A percentile compares a stretch with the other conserved stretches of the same genome.
Conservation (phyloP, 2,797 vertebrate species). For the Diceros bicornis region DNA sequence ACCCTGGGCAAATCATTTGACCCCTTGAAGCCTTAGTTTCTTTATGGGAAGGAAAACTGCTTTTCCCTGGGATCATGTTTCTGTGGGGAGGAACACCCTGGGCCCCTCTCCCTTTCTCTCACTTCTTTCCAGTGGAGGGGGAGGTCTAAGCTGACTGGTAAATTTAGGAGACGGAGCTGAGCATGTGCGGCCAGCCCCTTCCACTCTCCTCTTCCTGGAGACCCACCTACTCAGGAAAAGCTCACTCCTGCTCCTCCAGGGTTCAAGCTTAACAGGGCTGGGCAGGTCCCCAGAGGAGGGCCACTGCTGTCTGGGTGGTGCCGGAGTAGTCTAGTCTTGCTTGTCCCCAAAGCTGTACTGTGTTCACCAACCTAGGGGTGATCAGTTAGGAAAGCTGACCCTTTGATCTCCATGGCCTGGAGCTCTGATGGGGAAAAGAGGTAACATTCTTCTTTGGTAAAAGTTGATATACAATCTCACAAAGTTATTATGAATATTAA, state of each 20-base stretch:
- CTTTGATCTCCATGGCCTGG: background rate
- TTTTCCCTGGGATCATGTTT: background rate
- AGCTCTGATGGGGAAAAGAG: background rate
- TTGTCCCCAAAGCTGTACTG: background rate
- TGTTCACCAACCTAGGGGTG: background rate
- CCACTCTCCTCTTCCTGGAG: background rate
- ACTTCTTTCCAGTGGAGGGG: background rate
- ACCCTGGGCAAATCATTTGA: background rate
- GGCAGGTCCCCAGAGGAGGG: background rate
- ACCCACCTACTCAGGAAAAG: background rate
- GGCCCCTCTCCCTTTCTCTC: background rate
- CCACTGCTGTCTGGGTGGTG: background rate
- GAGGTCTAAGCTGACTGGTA: background rate
- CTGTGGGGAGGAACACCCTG: background rate
- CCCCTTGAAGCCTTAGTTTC: background rate
- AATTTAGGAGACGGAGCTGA: background rate
- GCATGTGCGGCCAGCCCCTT: accelerated
- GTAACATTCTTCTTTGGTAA: background rate
- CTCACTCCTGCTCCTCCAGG: background rate
- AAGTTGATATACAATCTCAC: background rate
- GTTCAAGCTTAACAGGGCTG: background rate
- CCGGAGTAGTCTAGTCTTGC: background rate
- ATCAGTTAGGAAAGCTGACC: background rate
- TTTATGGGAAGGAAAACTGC: background rate
- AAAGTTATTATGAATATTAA: background rate